Evolutionary conservation across 2,888 invertebrate species (phyloP), one percentile per base, ranked within the genome.

Genomic region (Monoplex corrugatus): DNA sequence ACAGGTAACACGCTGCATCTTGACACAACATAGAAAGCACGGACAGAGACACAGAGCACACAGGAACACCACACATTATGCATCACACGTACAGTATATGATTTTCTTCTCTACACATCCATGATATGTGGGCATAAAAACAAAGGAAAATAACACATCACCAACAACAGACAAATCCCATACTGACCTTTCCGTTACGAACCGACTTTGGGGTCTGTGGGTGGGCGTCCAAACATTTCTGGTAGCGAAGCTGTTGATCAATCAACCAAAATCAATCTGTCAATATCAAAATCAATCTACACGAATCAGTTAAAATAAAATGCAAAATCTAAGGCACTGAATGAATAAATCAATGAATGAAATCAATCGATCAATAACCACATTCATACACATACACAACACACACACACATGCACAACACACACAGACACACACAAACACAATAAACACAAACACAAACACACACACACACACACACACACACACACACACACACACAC

Each of bases 161-260:
- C 57, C 28, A 28, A 10, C 10, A 28, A 57, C 57, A 57, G 16
- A 57, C 57, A 57, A 23, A 28, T 23, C 57, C 1, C 5, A 43
- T 43, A 68, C 86, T 89, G 75, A 93, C 93, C 92, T 93, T 93
- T 72, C 89, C 93, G 89, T 94, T 93, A 63, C 92, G 92, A 32
- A 92, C 92, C 84, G 94, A 93, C 44, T 94, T 93, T 19, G 94
- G 93, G 44, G 93, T 93, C 75, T 94, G 93, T 90, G 94, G 95
- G 88, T 98, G 98, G 93, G 99, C 98, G 97, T 99, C 99, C 96
- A 99, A 97, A 96, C 99, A 99, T 96, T 99, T 99, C 97, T 99
- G 99, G 96, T 98, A 98, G 96, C 98, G 97, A 96, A 98, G 97
- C 98, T 98, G 96, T 0, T 96, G n/a, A 57, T 45, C 84, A 84